These are phyloP conservation scores for Amphipoea oculea DNA, from an alignment of 2,888 invertebrate genomes.

Conservation along the genomic window DNA sequence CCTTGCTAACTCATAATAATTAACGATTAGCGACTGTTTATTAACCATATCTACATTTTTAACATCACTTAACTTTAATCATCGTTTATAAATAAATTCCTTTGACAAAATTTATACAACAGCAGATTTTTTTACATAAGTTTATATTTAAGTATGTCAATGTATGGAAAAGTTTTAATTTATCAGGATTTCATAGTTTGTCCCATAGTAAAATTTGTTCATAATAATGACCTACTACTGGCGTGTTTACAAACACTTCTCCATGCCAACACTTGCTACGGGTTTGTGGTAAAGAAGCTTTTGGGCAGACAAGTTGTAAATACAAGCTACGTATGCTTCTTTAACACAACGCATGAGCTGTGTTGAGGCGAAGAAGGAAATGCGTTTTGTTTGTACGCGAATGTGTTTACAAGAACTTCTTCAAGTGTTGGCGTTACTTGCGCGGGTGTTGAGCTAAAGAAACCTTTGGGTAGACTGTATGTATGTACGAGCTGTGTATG, in stretches of 20 bases:
- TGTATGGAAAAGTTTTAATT: background rate
- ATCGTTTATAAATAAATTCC: too few relatives aligned
- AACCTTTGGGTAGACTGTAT: background rate
- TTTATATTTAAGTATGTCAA: background rate
- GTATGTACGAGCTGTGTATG: background rate
- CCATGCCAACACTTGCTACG: too few relatives aligned
- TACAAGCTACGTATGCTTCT: background rate
- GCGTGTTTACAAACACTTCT: background rate
- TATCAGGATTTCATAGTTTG: background rate
- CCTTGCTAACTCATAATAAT: too few relatives aligned
- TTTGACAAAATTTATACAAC: too few relatives aligned
- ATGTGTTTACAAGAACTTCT: background rate
- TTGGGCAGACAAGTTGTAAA: background rate
- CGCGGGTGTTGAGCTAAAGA: background rate
- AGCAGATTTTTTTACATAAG: too few relatives aligned
- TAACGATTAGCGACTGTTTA: too few relatives aligned
- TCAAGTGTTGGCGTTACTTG: background rate
- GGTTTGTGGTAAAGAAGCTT: background rate
- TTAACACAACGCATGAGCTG: background rate
- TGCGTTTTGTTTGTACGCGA: background rate
- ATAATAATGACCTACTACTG: background rate
- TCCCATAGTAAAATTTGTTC: background rate
- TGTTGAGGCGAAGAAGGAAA: background rate
- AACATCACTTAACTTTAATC: too few relatives aligned
- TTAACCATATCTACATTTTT: too few relatives aligned